A percentile compares a stretch with the other conserved stretches of the same genome.
These are phyloP conservation scores for Malurus splendens DNA, from an alignment of 2,797 vertebrate species.

Conservation along the genomic window DNA sequence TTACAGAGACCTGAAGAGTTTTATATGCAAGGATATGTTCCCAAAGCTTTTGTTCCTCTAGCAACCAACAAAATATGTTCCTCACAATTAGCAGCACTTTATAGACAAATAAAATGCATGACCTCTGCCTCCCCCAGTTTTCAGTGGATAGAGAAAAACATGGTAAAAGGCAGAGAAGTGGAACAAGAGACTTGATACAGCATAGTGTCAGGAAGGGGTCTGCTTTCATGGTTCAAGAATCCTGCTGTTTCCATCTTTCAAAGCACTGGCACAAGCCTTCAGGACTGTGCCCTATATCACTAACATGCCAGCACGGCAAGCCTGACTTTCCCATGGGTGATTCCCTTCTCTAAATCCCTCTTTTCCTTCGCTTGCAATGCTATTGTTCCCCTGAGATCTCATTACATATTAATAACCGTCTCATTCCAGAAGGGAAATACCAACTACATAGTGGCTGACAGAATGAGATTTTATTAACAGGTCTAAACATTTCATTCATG, in stretches of 20 bases:
- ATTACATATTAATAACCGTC: slow-evolving; percentile 16
- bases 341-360: neutral
- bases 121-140: neutral
- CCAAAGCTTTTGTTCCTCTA: neutral
- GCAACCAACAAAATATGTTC: neutral
- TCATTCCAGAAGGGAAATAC: neutral
- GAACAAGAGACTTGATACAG: neutral
- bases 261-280: neutral
- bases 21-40: neutral
- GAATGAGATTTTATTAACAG: neutral
- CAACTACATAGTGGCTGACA: neutral
- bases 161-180: neutral
- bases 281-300: neutral
- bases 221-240: neutral
- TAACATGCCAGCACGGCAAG: neutral
- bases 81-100: neutral
- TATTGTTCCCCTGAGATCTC: neutral
- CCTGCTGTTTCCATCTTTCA: neutral
- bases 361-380: neutral
- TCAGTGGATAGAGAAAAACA: neutral
- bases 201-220: rapidly evolving
- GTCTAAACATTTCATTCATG: neutral
- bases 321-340: neutral
- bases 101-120: neutral
- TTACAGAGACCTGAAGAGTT: neutral